Evolutionary conservation across 2,888 invertebrate genomes (phyloP).

Genomic region (Epinotia nisella): DNA sequence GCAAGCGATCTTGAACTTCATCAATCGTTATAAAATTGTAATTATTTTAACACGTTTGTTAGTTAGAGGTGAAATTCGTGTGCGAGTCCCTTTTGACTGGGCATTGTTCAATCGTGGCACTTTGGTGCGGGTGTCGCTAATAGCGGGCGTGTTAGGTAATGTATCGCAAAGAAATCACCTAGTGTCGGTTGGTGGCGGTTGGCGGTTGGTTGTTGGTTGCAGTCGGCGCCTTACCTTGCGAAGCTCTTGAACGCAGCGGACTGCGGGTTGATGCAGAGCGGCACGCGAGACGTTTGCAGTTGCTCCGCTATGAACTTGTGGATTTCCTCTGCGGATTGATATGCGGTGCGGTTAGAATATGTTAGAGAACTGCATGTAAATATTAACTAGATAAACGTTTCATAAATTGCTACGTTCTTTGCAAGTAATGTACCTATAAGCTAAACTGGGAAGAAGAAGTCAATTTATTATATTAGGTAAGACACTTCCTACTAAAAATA

Average conservation of each 20-base stretch:
- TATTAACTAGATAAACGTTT: not conserved
- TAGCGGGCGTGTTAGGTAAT: slow-evolving; percentile 63
- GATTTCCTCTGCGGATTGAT: slow-evolving; percentile 93
- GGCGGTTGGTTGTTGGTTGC: slow-evolving; percentile 56
- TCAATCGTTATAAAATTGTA: not conserved
- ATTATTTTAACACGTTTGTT: not conserved
- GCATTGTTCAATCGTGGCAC: slow-evolving; percentile 60
- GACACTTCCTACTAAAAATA: too few species aligned
- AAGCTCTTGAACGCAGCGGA: slow-evolving; percentile 99
- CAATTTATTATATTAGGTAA: not conserved
- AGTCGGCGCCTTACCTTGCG: slow-evolving; percentile 94
- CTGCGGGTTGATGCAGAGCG: slow-evolving; percentile 99
- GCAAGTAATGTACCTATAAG: too few species aligned
- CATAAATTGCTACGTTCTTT: not conserved
- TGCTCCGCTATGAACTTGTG: slow-evolving; percentile 99
- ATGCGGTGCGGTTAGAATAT: slow-evolving; percentile 2
- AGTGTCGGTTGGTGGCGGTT: slow-evolving; percentile 77
- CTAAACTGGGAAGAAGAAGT: not conserved
- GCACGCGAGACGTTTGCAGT: slow-evolving; percentile 97
- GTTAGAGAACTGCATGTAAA: not conserved
- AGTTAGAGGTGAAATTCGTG: not conserved
- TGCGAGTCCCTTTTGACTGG: slow-evolving; percentile 41
- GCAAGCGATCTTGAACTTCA: not conserved
- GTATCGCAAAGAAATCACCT: slow-evolving; percentile 85
- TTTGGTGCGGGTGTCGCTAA: slow-evolving; percentile 73